Evolutionary conservation across 2,113 vertebrate species (phyloP).

Genomic region (Zosterops pallidus): DNA sequence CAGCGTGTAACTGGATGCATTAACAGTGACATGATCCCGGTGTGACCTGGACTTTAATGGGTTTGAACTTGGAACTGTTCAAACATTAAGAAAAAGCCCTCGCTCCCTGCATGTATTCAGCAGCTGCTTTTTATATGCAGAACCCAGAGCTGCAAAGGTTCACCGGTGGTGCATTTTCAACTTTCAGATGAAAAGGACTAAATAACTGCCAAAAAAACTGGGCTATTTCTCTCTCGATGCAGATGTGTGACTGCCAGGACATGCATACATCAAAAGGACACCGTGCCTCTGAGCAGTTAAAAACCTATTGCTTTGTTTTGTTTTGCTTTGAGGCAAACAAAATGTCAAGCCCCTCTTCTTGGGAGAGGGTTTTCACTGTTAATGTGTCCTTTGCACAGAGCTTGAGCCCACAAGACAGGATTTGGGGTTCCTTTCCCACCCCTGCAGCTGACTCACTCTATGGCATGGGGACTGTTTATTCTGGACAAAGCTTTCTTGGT

Average conservation of each 20-base stretch:
- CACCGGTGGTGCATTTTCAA: background rate
- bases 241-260: conserved; percentile 47
- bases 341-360: background rate
- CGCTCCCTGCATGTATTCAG: background rate
- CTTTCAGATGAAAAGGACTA: conserved; percentile 52
- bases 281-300: background rate
- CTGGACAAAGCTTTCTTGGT: conserved; percentile 10
- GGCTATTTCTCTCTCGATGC: conserved; percentile 34
- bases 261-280: conserved; percentile 41
- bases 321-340: conserved; percentile 8
- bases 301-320: conserved; percentile 53
- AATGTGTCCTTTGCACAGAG: background rate
- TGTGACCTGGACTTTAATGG: conserved; percentile 65
- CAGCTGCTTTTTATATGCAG: conserved; percentile 50
- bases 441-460: background rate
- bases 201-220: conserved; percentile 37
- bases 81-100: conserved; percentile 58
- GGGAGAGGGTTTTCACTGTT: conserved; percentile 39
- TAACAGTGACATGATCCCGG: conserved; percentile 57
- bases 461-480: conserved; percentile 17
- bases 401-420: background rate
- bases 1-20: conserved; percentile 60
- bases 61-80: conserved; percentile 67
- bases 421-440: background rate
- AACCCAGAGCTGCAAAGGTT: conserved; percentile 6